phyloP scores from a whole-genome alignment of 53 echinoderm and acorn worm genomes.

The Glandiceps talaboti region DNA sequence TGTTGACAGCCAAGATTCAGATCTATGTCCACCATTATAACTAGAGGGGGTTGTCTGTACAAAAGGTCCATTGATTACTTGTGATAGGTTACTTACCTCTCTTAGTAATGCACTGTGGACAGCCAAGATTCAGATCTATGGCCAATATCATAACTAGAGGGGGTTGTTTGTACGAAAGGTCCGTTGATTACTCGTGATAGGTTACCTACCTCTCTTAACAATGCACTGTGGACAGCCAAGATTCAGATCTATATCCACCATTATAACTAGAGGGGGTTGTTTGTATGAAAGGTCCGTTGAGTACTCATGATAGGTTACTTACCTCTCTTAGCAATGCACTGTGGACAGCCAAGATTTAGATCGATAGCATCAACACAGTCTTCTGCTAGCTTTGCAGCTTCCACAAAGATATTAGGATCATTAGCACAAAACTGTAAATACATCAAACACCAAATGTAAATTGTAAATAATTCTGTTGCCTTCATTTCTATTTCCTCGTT shows the following conservation, averaged over 20 bases:
- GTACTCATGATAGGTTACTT: background rate
- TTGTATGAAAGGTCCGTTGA: too few relatives aligned
- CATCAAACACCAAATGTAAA: too few relatives aligned
- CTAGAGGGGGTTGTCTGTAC: too few relatives aligned
- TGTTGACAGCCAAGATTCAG: conserved; percentile 95
- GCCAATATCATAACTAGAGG: too few relatives aligned
- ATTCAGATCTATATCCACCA: conserved; percentile 87
- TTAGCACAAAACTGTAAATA: conserved; percentile 87
- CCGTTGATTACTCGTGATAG: too few relatives aligned
- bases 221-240: conserved; percentile 94
- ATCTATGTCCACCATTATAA: too few relatives aligned
- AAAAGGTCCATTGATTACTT: too few relatives aligned
- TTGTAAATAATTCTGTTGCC: too few relatives aligned
- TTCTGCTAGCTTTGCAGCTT: conserved; percentile 66
- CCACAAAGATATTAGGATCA: conserved; percentile 67
- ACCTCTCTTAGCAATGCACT: conserved; percentile 93
- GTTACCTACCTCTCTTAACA: conserved; percentile 74
- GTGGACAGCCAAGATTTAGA: conserved; percentile 94
- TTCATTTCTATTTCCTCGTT: too few relatives aligned
- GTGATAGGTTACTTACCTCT: conserved; percentile 71
- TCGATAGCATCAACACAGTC: conserved; percentile 72
- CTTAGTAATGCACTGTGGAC: conserved; percentile 85
- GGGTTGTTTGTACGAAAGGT: too few relatives aligned
- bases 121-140: conserved; percentile 88
- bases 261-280: too few relatives aligned